Percentiles rank a stretch among this genome's conserved stretches.
Conservation (phyloP, 2,797 vertebrate species). For the Onychomys torridus region DNA sequence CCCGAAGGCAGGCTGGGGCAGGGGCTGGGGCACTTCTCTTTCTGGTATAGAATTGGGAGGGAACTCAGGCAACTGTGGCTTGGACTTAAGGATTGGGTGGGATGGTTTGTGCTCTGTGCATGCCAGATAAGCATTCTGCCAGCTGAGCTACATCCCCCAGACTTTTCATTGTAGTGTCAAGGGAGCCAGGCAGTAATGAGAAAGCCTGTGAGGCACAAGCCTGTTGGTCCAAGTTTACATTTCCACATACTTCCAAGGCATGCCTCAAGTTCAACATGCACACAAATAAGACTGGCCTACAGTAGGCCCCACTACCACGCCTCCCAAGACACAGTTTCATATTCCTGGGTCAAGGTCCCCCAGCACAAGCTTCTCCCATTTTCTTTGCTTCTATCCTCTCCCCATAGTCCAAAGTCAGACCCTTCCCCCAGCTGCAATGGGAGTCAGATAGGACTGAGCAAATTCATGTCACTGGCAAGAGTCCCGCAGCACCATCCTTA, state of each 20-base stretch:
- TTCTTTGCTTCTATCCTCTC: not conserved
- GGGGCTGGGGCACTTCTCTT: not conserved
- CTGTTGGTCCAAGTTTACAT: fast-evolving
- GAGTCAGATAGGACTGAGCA: not conserved
- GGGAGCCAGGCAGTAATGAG: not conserved
- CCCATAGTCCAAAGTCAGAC: not conserved
- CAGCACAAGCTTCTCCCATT: not conserved
- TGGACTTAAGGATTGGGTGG: not conserved
- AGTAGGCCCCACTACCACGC: not conserved
- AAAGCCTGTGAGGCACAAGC: not conserved
- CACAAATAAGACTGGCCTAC: not conserved
- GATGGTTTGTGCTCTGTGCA: not conserved
- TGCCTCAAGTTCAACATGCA: fast-evolving
- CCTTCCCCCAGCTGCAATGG: not conserved
- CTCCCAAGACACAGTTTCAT: not conserved
- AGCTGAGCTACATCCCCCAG: not conserved
- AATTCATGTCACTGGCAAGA: not conserved
- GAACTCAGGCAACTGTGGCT: not conserved
- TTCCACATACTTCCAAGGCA: not conserved
- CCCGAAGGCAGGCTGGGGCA: not conserved
- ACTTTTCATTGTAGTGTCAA: not conserved
- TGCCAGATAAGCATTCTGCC: not conserved
- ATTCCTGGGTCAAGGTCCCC: not conserved
- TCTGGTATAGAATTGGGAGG: not conserved
- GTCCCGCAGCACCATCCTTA: not conserved